These are phyloP conservation scores for Pyrocoelia pectoralis DNA, from an alignment of 2,888 invertebrate species.

Conservation along the genomic window DNA sequence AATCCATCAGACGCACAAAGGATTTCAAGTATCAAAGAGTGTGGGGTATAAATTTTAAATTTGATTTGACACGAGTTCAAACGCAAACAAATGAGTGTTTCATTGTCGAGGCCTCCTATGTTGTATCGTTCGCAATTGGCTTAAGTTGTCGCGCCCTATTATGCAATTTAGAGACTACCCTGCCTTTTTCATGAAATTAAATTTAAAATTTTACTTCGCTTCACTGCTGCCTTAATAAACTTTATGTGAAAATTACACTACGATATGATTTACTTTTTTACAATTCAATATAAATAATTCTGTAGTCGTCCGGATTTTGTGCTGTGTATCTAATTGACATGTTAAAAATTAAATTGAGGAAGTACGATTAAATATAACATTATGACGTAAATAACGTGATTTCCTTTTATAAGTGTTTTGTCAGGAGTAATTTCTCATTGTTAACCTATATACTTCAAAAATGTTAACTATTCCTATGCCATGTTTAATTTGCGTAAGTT, in stretches of 20 bases:
- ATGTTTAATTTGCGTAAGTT: too few species aligned
- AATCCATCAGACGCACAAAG: slow-evolving; percentile 54
- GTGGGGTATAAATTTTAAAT: slow-evolving; percentile 59
- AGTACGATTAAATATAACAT: too few species aligned
- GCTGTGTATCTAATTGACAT: not conserved
- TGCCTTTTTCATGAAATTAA: slow-evolving; percentile 39
- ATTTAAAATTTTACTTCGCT: slow-evolving; percentile 35
- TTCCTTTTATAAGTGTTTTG: too few species aligned
- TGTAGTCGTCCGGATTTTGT: not conserved
- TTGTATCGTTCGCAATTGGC: slow-evolving; percentile 54
- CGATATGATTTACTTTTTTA: not conserved
- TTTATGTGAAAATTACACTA: slow-evolving; percentile 6
- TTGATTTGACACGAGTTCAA: slow-evolving; percentile 57
- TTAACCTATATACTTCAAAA: too few species aligned
- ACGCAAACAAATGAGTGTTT: slow-evolving; percentile 57
- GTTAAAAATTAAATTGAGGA: not conserved
- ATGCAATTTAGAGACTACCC: slow-evolving; percentile 38
- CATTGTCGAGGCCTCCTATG: slow-evolving; percentile 47
- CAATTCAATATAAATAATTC: too few species aligned
- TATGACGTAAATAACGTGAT: too few species aligned
- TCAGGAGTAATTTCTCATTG: too few species aligned
- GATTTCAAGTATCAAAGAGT: slow-evolving; percentile 56
- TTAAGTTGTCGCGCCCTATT: slow-evolving; percentile 53
- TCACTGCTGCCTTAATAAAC: slow-evolving; percentile 11
- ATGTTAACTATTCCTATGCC: too few species aligned